These are phyloP conservation scores for Hylyphantes graminicola DNA, from an alignment of 1,140 invertebrate genomes.

Conservation along the genomic window DNA sequence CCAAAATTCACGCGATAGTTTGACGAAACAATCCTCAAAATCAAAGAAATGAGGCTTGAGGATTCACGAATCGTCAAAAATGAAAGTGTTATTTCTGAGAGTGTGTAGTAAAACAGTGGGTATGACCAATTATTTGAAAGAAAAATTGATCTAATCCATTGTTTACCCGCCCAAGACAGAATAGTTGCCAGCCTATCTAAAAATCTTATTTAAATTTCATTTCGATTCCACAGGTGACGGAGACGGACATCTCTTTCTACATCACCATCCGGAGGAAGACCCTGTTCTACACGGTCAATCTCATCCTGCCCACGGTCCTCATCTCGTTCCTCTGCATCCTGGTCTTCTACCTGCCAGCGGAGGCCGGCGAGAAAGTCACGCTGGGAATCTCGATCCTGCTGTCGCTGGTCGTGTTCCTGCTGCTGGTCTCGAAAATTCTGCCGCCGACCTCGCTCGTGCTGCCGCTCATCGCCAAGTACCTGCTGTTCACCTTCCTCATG, in stretches of 20 bases:
- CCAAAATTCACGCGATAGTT: too few relatives aligned
- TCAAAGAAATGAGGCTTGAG: too few relatives aligned
- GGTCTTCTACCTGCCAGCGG: conserved; percentile 98
- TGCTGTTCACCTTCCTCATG: conserved; percentile 98
- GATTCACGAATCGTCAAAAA: too few relatives aligned
- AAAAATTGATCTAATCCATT: too few relatives aligned
- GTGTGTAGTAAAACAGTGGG: too few relatives aligned
- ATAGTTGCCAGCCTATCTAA: too few relatives aligned
- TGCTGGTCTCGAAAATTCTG: conserved; percentile 97
- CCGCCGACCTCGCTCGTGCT: conserved; percentile 97
- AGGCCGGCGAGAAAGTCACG: conserved; percentile 95
- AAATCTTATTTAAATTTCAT: too few relatives aligned
- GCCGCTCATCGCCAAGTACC: conserved; percentile 96
- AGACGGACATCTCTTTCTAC: conserved; percentile 95
- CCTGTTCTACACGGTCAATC: conserved; percentile 96
- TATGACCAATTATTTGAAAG: too few relatives aligned
- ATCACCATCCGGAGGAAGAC: conserved; percentile 95
- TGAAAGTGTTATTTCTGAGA: too few relatives aligned
- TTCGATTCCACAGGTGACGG: conserved; percentile 21
- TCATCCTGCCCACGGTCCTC: conserved; percentile 95
- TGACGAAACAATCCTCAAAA: too few relatives aligned
- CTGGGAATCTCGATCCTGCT: conserved; percentile 85
- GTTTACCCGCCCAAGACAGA: too few relatives aligned
- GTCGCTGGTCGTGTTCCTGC: conserved; percentile 98
- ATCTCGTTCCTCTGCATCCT: conserved; percentile 97